A percentile compares a stretch with the other conserved stretches of the same genome.
Conservation (phyloP, 2,888 invertebrate species). For the Entomobrya proxima region DNA sequence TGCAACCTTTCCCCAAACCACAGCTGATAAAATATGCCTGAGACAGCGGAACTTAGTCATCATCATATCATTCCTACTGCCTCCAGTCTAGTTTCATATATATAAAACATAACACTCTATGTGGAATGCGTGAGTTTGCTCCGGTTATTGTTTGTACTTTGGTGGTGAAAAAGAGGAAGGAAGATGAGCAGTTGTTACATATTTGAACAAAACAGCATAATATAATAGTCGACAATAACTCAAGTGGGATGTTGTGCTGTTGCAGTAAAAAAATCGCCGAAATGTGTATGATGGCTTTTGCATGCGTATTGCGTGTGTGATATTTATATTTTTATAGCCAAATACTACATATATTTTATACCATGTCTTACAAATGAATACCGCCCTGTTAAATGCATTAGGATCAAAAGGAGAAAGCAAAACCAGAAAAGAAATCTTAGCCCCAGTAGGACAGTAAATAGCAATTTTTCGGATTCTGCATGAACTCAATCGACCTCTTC, state of each 20-base stretch:
- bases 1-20: constrained; percentile 24
- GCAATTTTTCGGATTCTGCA: not conserved
- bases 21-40: constrained; percentile 46
- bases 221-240: not conserved
- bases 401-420: not conserved
- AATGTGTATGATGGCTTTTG: not conserved
- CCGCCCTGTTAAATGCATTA: not conserved
- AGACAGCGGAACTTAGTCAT: constrained; percentile 39
- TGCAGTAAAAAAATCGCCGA: not conserved
- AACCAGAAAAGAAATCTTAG: not conserved
- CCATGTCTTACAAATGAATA: not conserved
- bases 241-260: too few relatives aligned
- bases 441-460: constrained; percentile 13
- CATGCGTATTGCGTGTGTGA: not conserved
- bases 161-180: not conserved
- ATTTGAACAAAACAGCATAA: not conserved
- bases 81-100: not conserved
- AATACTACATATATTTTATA: too few relatives aligned
- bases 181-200: too few relatives aligned
- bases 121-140: not conserved
- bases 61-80: constrained; percentile 7
- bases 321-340: not conserved
- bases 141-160: constrained; percentile 9
- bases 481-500: constrained; percentile 5
- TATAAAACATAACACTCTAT: not conserved